These are phyloP conservation scores for Choloepus hoffmanni DNA, from an alignment of 2,113 vertebrate species.

Conservation along the genomic window DNA sequence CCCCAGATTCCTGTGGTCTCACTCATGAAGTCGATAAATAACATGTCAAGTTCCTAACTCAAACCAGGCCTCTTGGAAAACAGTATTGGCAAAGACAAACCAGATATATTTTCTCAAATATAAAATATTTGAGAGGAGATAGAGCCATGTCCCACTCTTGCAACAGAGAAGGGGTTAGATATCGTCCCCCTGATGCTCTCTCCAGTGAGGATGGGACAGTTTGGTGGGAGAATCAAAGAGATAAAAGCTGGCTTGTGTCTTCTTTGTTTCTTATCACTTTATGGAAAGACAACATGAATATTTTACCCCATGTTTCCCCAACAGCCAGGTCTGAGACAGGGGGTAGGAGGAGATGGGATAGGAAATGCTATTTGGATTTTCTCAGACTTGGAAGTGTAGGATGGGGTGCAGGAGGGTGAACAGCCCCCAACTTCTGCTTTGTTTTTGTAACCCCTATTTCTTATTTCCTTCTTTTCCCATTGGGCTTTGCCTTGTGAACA, in stretches of 20 bases:
- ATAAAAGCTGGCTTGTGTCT: background rate
- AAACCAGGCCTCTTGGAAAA: constrained; percentile 55
- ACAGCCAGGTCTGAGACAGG: background rate
- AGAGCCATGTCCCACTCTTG: background rate
- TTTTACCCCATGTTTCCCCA: background rate
- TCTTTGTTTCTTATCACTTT: background rate
- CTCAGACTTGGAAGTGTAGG: background rate
- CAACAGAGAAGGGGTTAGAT: background rate
- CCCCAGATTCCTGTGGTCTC: background rate
- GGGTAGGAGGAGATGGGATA: background rate
- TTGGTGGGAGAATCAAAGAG: background rate
- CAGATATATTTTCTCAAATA: constrained; percentile 13
- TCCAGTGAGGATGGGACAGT: background rate
- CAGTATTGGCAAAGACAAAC: constrained; percentile 32
- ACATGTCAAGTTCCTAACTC: constrained; percentile 33
- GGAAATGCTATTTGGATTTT: background rate
- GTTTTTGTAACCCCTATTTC: background rate
- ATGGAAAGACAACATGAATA: background rate
- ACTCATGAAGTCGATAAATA: background rate
- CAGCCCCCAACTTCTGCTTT: background rate
- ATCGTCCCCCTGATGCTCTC: background rate
- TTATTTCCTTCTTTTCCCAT: background rate
- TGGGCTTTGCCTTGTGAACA: background rate
- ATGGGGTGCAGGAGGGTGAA: background rate
- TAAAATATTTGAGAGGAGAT: constrained; percentile 51